A percentile compares a stretch with the other conserved stretches of the same genome.
These are phyloP conservation scores for Mythimna vitellina DNA, from an alignment of 2,888 invertebrate genomes.

Conservation along the genomic window DNA sequence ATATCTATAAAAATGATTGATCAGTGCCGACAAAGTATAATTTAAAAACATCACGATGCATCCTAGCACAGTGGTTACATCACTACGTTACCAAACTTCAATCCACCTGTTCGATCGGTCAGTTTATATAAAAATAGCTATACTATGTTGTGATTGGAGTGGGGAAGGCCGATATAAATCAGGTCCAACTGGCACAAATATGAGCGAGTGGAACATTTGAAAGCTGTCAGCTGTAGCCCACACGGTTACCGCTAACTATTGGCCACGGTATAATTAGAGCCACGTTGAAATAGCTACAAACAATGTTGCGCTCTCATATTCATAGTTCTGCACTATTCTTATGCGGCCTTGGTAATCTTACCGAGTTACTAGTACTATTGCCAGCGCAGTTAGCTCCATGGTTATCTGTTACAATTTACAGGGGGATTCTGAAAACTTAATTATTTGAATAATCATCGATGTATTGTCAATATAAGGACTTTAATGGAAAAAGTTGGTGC, in stretches of 20 bases:
- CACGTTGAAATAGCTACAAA: conserved; percentile 77
- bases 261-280: conserved; percentile 78
- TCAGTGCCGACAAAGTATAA: neutral
- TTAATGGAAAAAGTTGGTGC: neutral
- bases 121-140: conserved; percentile 32
- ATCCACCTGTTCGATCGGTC: conserved; percentile 50
- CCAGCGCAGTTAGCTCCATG: conserved; percentile 55
- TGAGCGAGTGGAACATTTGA: conserved; percentile 68
- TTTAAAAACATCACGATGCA: conserved; percentile 13
- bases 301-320: conserved; percentile 78
- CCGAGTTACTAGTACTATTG: conserved; percentile 73
- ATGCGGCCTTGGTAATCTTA: conserved; percentile 80
- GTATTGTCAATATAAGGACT: neutral
- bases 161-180: conserved; percentile 60
- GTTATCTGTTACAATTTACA: conserved; percentile 49
- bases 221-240: conserved; percentile 75
- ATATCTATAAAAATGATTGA: conserved; percentile 7
- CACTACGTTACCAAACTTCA: conserved; percentile 39
- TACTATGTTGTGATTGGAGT: conserved; percentile 33
- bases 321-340: conserved; percentile 81
- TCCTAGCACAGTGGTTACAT: conserved; percentile 24
- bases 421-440: conserved; percentile 32
- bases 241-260: conserved; percentile 71
- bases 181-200: conserved; percentile 63
- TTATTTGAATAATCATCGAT: neutral